Base-by-base conservation (phyloP, 2,797 vertebrate species). In the Chiloscyllium punctatum region DNA sequence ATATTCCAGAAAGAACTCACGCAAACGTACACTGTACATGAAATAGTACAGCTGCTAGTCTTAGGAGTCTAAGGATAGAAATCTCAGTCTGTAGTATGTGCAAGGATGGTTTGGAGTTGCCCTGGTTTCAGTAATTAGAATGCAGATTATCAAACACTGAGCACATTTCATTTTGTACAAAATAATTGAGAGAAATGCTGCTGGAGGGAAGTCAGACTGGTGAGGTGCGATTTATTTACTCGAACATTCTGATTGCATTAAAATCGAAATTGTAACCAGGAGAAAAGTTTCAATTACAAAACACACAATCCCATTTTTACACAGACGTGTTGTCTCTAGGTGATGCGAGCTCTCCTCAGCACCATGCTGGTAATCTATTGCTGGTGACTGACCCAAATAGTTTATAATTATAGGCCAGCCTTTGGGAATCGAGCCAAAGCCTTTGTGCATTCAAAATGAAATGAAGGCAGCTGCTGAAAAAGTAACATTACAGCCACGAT, bases 221-320 rank as follows among this genome's bases (percentile, higher is more conserved):
- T 6, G 48, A 74, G 9, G 48, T 15, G 69, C 23, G 13, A 74
- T 94, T 74, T 94, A 94, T 51, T 74, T 71, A 94, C 92, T 94
- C 2, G 37, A 94, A 23, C n/a, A 71, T 48, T 94, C 92, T 94
- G 92, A 94, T 48, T 30, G 69, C 68, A 91, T 91, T 91, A 72
- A 94, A 27, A 72, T 71, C 21, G 42, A 72, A 94, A 94, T 94
- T 94, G 92, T 71, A 72, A 94, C 69, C 37, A 94, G 69, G 33
- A 94, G 69, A 72, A 94, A 94, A 94, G 69, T 94, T 94, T 94
- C 92, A 94, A 94, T 94, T 94, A 94, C 37, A 72, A 16, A 94
- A 94, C 30, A 71, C 68, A 48, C 92, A 94, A 94, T 94, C 92
- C 88, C 62, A 66, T 71, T 53, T 94, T 72, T 5, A 53, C 92